Conservation (phyloP, 2,113 vertebrate species). For the Speoplatyrhinus poulsoni region DNA sequence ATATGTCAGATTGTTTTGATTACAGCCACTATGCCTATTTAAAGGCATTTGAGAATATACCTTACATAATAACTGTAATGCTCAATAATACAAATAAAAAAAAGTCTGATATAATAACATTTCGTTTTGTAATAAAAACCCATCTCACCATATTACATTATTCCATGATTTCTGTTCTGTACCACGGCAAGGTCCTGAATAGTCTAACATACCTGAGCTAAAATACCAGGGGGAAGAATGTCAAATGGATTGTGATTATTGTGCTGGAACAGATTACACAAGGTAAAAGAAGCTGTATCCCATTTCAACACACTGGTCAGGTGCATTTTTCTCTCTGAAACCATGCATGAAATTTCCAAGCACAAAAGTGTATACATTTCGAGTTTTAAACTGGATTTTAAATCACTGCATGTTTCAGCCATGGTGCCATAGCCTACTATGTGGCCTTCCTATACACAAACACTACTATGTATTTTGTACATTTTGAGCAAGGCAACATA, state of each 20-base stretch:
- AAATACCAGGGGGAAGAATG: constrained; percentile 86
- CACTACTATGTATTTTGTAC: not conserved
- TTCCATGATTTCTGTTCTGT: constrained; percentile 53
- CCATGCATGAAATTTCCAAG: constrained; percentile 56
- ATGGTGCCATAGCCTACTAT: not conserved
- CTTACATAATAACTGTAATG: no score
- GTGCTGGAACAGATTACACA: constrained; percentile 91
- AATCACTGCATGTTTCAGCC: not conserved
- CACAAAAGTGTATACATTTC: constrained; percentile 23
- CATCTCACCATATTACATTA: constrained; percentile 26
- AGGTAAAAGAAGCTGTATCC: constrained; percentile 85
- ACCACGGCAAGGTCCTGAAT: constrained; percentile 57
- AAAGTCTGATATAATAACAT: no score
- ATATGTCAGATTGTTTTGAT: no score
- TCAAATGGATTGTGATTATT: constrained; percentile 91
- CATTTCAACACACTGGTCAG: constrained; percentile 76
- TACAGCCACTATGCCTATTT: no score
- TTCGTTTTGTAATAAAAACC: constrained; percentile 31
- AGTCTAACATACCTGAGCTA: constrained; percentile 75
- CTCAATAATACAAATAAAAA: no score
- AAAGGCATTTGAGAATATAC: no score
- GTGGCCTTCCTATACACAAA: not conserved
- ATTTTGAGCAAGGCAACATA: no score
- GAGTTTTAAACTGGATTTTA: not conserved
- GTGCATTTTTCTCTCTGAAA: constrained; percentile 74